Percentiles rank a stretch among this genome's conserved stretches.
Evolutionary conservation across 2,888 invertebrate genomes (phyloP).

Genomic region (Xanthia icteritia): DNA sequence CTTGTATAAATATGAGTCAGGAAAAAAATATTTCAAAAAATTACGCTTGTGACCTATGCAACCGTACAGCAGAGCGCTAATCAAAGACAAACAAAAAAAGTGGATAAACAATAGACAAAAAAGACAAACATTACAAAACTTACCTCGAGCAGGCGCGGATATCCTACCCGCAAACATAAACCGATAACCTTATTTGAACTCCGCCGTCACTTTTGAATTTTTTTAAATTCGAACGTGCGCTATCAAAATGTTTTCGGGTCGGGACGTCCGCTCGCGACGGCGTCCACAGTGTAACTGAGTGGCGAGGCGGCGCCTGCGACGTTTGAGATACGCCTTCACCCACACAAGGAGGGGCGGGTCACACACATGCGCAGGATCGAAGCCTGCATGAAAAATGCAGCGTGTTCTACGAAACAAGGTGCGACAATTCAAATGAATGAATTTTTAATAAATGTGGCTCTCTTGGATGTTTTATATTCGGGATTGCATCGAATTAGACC

Average conservation of each 20-base stretch:
- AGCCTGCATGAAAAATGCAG: constrained; percentile 87
- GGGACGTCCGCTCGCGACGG: constrained; percentile 76
- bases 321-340: constrained; percentile 80
- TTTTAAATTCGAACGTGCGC: constrained; percentile 67
- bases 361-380: constrained; percentile 69
- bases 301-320: constrained; percentile 84
- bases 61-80: constrained; percentile 75
- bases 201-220: constrained; percentile 75
- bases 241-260: constrained; percentile 44
- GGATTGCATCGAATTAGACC: constrained; percentile 48
- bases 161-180: constrained; percentile 83
- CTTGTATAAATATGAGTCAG: constrained; percentile 66
- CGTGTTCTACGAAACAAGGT: constrained; percentile 75
- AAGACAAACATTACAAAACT: constrained; percentile 79
- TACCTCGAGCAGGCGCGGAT: constrained; percentile 80
- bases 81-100: constrained; percentile 77
- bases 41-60: constrained; percentile 71
- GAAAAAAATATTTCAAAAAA: constrained; percentile 60
- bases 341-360: constrained; percentile 70
- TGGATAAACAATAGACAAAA: constrained; percentile 71
- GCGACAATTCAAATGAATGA: constrained; percentile 65
- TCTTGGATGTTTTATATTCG: constrained; percentile 44
- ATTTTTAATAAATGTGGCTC: constrained; percentile 43
- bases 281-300: constrained; percentile 79
- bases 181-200: constrained; percentile 86